phyloP scores from a whole-genome alignment of 2,888 invertebrate species.

The Platynereis dumerilii region DNA sequence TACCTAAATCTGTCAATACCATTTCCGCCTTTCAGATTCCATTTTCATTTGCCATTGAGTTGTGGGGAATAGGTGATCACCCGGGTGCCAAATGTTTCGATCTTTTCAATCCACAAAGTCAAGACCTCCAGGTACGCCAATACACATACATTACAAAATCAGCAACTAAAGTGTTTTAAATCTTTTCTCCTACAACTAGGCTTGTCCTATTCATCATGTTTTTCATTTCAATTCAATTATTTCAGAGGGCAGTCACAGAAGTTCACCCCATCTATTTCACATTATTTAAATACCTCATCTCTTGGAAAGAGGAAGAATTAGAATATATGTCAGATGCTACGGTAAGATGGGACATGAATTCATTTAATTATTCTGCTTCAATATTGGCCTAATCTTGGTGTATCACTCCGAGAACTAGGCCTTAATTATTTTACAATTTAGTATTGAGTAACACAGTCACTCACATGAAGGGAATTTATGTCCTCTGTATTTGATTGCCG shows the following conservation, averaged over 20 bases:
- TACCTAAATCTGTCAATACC: no score
- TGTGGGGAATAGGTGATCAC: slow-evolving; percentile 53
- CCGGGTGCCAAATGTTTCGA: slow-evolving; percentile 55
- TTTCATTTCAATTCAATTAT: slow-evolving; percentile 20
- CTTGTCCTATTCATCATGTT: no score
- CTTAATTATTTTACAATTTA: no score
- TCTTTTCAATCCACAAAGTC: slow-evolving; percentile 56
- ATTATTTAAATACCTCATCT: slow-evolving; percentile 45
- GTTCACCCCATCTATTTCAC: slow-evolving; percentile 52
- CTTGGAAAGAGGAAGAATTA: slow-evolving; percentile 44
- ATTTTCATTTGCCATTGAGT: slow-evolving; percentile 56
- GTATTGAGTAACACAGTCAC: no score
- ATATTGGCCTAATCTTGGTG: no score
- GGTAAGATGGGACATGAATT: slow-evolving; percentile 7
- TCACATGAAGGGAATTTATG: no score
- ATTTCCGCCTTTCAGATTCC: slow-evolving; percentile 53
- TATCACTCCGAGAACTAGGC: no score
- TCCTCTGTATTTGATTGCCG: no score
- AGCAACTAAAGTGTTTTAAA: no score
- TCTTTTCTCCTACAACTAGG: no score
- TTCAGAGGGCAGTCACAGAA: slow-evolving; percentile 46
- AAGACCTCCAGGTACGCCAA: slow-evolving; percentile 41
- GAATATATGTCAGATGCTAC: slow-evolving; percentile 11
- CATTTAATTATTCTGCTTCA: no score
- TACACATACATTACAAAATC: neutral